Conservation (phyloP, 2,113 vertebrate species). For the Anhinga rufa region DNA sequence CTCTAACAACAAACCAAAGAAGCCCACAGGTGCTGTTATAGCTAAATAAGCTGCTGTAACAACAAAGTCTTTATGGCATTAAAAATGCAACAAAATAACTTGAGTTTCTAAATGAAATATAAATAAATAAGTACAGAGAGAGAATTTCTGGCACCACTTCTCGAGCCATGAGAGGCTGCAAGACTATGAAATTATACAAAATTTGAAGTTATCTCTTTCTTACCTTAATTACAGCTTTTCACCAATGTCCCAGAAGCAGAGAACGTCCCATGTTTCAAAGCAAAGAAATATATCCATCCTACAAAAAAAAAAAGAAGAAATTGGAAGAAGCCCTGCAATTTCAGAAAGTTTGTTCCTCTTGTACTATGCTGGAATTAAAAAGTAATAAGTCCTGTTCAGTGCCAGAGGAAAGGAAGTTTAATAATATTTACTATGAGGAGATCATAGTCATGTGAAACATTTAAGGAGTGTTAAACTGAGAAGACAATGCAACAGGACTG, state of each 20-base stretch:
- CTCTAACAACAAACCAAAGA: neutral
- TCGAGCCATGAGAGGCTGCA: neutral
- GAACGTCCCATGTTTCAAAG: neutral
- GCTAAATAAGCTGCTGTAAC: neutral
- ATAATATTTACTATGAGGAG: neutral
- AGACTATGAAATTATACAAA: neutral
- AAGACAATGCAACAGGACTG: neutral
- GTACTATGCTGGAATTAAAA: neutral
- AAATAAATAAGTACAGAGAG: neutral
- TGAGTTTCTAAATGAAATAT: neutral
- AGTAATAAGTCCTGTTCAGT: neutral
- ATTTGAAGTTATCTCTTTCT: neutral
- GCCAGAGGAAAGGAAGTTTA: neutral
- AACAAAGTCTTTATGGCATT: neutral
- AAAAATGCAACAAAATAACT: neutral
- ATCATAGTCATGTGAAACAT: neutral
- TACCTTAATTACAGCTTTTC: constrained; percentile 64
- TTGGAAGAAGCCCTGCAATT: neutral
- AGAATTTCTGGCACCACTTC: neutral
- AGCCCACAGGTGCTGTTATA: neutral
- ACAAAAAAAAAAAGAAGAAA: neutral
- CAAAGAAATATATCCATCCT: constrained; percentile 24
- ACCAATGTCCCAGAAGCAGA: neutral
- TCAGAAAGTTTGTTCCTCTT: neutral
- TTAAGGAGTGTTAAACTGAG: neutral